Percentiles rank a stretch among this genome's conserved stretches.
Evolutionary conservation across 2,797 vertebrate genomes (phyloP).

Genomic region (Oryzias dopingdopingensis): DNA sequence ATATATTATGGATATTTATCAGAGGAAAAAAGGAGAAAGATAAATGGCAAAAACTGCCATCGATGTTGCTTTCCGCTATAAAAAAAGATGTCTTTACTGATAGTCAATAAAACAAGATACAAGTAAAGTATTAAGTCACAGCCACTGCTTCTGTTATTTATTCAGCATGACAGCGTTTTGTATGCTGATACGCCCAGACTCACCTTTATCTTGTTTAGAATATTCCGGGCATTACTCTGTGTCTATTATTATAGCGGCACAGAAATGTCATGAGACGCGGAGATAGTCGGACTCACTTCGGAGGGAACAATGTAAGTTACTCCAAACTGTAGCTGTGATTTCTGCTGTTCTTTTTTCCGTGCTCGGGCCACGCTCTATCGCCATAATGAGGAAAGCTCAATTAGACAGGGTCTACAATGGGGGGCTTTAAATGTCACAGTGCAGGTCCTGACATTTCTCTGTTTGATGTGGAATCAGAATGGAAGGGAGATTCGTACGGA

Average conservation of each 20-base stretch:
- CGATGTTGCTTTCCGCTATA: slow-evolving; percentile 19
- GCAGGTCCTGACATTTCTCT: slow-evolving; percentile 80
- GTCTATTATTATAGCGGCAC: slow-evolving; percentile 46
- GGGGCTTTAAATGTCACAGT: slow-evolving; percentile 77
- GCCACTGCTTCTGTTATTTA: slow-evolving; percentile 48
- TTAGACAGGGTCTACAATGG: slow-evolving; percentile 77
- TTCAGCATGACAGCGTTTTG: slow-evolving; percentile 30
- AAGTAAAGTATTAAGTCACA: slow-evolving; percentile 32
- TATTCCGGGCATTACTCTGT: slow-evolving; percentile 60
- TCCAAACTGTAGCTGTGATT: slow-evolving; percentile 57
- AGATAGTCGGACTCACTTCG: slow-evolving; percentile 43
- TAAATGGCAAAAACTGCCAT: slow-evolving; percentile 7
- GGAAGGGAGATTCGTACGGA: slow-evolving; percentile 67
- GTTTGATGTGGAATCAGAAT: slow-evolving; percentile 78
- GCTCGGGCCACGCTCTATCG: slow-evolving; percentile 65
- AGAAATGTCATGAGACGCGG: slow-evolving; percentile 67
- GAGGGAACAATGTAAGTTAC: slow-evolving; percentile 60
- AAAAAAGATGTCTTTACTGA: slow-evolving; percentile 32
- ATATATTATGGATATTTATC: slow-evolving; percentile 20
- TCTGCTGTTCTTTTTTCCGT: slow-evolving; percentile 49
- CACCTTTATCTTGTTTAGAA: slow-evolving; percentile 62
- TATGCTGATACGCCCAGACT: slow-evolving; percentile 58
- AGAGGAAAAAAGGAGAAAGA: neutral
- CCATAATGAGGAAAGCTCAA: slow-evolving; percentile 78
- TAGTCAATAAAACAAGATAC: slow-evolving; percentile 31